A percentile compares a stretch with the other conserved stretches of the same genome.
Conservation (phyloP, 2,113 vertebrate species). For the Syngnathoides biaculeatus region DNA sequence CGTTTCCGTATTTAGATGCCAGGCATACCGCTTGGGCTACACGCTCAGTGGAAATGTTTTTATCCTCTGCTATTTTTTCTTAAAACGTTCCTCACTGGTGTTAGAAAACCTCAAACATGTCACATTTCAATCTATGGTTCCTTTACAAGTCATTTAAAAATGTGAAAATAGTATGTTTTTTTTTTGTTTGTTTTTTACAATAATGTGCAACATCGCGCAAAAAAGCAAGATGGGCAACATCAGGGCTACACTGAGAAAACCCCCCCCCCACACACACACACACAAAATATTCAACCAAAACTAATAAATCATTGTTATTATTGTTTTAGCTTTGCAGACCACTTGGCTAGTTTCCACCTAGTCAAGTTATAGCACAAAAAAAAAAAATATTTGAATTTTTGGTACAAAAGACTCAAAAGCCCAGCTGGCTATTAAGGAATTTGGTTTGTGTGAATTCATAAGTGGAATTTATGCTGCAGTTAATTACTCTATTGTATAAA, state of each 20-base stretch:
- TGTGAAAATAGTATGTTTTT: neutral
- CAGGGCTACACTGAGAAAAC: neutral
- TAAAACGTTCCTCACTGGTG: neutral
- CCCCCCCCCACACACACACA: no score
- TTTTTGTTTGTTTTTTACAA: no score
- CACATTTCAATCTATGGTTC: neutral
- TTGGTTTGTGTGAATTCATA: neutral
- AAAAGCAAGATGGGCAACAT: neutral
- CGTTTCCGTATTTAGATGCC: slow-evolving; percentile 25
- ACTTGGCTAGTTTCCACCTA: neutral
- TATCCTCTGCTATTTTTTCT: neutral
- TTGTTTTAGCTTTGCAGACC: neutral
- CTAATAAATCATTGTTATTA: no score
- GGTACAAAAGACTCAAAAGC: neutral
- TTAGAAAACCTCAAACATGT: neutral
- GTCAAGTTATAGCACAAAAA: neutral
- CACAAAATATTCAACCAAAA: no score
- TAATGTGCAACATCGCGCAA: neutral
- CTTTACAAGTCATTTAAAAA: neutral
- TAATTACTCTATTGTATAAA: neutral
- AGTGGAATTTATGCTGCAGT: neutral
- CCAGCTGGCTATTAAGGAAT: neutral
- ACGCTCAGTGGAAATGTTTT: slow-evolving; percentile 1
- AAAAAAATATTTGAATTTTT: neutral
- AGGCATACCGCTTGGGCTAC: slow-evolving; percentile 24